Evolutionary conservation across 2,797 vertebrate species (phyloP).

Genomic region (Sandelia bainsii): DNA sequence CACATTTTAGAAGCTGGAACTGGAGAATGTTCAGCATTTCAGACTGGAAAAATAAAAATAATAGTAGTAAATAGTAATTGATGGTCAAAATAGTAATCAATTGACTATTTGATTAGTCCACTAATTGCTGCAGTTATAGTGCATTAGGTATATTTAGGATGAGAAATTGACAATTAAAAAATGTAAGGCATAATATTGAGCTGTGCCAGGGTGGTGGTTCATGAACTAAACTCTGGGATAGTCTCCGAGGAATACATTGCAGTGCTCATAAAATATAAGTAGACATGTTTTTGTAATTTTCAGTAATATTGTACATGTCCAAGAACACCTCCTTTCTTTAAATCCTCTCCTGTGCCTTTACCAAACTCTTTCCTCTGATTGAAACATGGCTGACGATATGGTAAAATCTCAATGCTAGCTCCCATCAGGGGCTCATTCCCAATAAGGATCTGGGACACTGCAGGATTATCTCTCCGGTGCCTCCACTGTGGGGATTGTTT

Average conservation of each 20-base stretch:
- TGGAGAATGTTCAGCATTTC: background rate
- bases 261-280: background rate
- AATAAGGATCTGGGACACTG: conserved; percentile 77
- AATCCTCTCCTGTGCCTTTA: conserved; percentile 33
- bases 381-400: conserved; percentile 38
- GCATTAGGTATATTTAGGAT: background rate
- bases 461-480: conserved; percentile 74
- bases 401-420: conserved; percentile 61
- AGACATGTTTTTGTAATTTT: conserved; percentile 9
- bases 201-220: background rate
- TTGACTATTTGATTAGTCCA: background rate
- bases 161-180: background rate
- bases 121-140: background rate
- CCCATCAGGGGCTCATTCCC: conserved; percentile 68
- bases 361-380: conserved; percentile 42
- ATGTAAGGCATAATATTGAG: background rate
- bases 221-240: background rate
- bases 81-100: background rate
- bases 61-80: background rate
- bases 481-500: conserved; percentile 49
- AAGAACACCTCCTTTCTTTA: conserved; percentile 34
- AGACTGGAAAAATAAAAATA: background rate
- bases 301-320: conserved; percentile 16
- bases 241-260: background rate
- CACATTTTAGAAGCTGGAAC: background rate